Percentiles rank a stretch among this genome's conserved stretches.
Evolutionary conservation across 2,888 invertebrate species (phyloP).

Genomic region (Periphyllus acericola): DNA sequence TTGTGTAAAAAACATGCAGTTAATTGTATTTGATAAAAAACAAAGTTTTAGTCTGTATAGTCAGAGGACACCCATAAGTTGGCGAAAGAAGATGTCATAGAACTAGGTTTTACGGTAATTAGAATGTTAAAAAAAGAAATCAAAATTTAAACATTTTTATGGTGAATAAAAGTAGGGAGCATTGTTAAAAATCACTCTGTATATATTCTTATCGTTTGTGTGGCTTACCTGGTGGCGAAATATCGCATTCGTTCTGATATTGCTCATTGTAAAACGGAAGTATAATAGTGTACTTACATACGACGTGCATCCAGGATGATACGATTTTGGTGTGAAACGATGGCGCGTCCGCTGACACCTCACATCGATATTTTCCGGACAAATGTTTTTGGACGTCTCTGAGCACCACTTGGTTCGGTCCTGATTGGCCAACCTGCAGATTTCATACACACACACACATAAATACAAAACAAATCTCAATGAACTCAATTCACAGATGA

Average conservation of each 20-base stretch:
- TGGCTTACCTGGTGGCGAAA: neutral
- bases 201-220: too few relatives aligned
- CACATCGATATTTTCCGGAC: conserved; percentile 80
- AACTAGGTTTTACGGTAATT: too few relatives aligned
- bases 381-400: conserved; percentile 78
- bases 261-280: neutral
- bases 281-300: conserved; percentile 72
- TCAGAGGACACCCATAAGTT: too few relatives aligned
- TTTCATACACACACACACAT: neutral
- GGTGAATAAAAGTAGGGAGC: too few relatives aligned
- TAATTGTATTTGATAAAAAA: too few relatives aligned
- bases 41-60: too few relatives aligned
- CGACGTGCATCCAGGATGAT: conserved; percentile 77
- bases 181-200: too few relatives aligned
- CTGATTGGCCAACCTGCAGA: conserved; percentile 73
- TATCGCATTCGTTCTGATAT: neutral
- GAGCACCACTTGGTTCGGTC: conserved; percentile 75
- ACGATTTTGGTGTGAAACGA: conserved; percentile 77
- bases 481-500: too few relatives aligned
- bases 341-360: conserved; percentile 80
- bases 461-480: neutral
- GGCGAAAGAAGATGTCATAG: too few relatives aligned
- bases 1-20: too few relatives aligned
- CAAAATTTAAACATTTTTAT: too few relatives aligned
- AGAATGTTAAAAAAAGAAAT: too few relatives aligned